These are phyloP conservation scores for Megalurothrips usitatus DNA, from an alignment of 2,888 invertebrate genomes.

Conservation along the genomic window DNA sequence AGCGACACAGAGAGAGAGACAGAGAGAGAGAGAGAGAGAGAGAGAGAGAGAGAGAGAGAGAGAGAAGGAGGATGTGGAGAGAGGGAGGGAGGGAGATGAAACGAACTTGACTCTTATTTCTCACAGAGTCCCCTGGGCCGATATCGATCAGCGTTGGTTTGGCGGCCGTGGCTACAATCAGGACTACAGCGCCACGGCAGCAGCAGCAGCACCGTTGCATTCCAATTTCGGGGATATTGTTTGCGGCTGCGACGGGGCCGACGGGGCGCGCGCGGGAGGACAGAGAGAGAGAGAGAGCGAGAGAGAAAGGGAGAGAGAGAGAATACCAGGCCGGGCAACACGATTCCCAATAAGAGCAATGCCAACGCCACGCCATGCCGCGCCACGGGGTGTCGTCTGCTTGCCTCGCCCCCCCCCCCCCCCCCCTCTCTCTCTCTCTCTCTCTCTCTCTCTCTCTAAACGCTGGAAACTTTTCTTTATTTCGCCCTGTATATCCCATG, in stretches of 20 bases:
- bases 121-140: too few relatives aligned
- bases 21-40: too few relatives aligned
- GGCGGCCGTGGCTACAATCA: not conserved
- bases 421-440: too few relatives aligned
- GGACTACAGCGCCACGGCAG: not conserved
- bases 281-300: not conserved
- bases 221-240: conserved; percentile 1
- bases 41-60: too few relatives aligned
- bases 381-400: not conserved
- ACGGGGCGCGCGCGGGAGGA: too few relatives aligned
- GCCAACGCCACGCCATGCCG: not conserved
- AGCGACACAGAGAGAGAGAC: too few relatives aligned
- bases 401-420: not conserved
- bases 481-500: not conserved
- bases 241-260: not conserved
- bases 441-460: too few relatives aligned
- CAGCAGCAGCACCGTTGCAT: not conserved
- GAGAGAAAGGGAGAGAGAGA: not conserved
- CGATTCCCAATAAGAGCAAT: not conserved
- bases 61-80: too few relatives aligned
- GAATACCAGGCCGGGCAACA: not conserved
- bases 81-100: too few relatives aligned
- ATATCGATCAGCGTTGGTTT: not conserved
- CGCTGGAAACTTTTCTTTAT: not conserved
- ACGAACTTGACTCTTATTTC: too few relatives aligned